phyloP scores from a whole-genome alignment of 2,113 vertebrate species.

The Psammodynastes pulverulentus region DNA sequence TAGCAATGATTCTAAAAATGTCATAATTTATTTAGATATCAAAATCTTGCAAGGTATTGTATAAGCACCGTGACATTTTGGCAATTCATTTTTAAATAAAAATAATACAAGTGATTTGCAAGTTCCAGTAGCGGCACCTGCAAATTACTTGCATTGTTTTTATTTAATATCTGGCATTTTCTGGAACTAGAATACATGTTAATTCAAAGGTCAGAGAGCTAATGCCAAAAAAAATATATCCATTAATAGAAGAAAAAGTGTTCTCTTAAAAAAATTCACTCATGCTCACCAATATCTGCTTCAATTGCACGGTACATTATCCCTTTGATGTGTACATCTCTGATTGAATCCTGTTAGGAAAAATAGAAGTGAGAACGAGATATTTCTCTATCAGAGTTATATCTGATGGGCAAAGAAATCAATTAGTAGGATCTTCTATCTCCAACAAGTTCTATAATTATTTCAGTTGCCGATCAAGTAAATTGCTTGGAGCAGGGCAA shows the following conservation, averaged over 20 bases:
- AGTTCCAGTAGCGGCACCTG: not conserved
- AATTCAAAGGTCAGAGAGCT: not conserved
- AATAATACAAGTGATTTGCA: not conserved
- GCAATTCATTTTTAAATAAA: not conserved
- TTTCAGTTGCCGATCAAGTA: not conserved
- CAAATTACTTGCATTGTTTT: no score
- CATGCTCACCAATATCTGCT: constrained; percentile 86
- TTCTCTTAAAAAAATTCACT: not conserved
- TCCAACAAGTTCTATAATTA: not conserved
- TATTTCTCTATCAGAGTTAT: not conserved
- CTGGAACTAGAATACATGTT: not conserved
- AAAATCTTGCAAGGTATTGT: not conserved
- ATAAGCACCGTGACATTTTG: not conserved
- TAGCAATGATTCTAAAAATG: not conserved
- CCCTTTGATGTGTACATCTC: constrained; percentile 95
- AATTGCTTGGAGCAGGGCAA: not conserved
- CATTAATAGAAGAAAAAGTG: not conserved
- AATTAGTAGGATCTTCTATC: not conserved
- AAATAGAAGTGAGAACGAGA: constrained; percentile 5
- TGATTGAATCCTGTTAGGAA: constrained; percentile 84
- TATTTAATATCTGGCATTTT: not conserved
- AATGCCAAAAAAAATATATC: not conserved
- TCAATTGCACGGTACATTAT: constrained; percentile 96
- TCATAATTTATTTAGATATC: not conserved
- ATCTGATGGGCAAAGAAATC: not conserved